A percentile compares a stretch with the other conserved stretches of the same genome.
These are phyloP conservation scores for Poecilia picta DNA, from an alignment of 2,797 vertebrate species.

Conservation along the genomic window DNA sequence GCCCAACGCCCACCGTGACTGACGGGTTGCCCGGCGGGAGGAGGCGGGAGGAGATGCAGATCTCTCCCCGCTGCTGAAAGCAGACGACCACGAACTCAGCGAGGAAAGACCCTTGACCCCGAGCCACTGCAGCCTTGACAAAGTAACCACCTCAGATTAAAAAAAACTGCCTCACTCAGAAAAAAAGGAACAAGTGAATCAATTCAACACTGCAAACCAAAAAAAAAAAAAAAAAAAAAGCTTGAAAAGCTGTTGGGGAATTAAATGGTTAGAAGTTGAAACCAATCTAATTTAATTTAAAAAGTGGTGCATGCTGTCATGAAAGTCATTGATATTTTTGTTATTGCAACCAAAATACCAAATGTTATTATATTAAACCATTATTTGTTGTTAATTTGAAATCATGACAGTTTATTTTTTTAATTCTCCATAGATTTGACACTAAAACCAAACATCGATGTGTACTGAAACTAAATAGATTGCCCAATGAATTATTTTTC, in stretches of 20 bases:
- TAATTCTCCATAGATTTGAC: neutral
- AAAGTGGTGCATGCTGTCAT: slow-evolving; percentile 29
- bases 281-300: slow-evolving; percentile 35
- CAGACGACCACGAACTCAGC: slow-evolving; percentile 59
- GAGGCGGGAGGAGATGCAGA: slow-evolving; percentile 78
- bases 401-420: neutral
- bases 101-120: slow-evolving; percentile 58
- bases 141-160: slow-evolving; percentile 76
- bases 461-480: slow-evolving; percentile 30
- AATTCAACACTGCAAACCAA: slow-evolving; percentile 44
- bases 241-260: slow-evolving; percentile 29
- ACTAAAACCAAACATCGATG: neutral
- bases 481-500: neutral
- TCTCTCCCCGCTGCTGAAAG: slow-evolving; percentile 82
- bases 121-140: slow-evolving; percentile 80
- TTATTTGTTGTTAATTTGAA: slow-evolving; percentile 26
- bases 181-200: slow-evolving; percentile 22
- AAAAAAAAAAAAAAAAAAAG: slow-evolving; percentile 11
- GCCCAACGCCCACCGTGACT: slow-evolving; percentile 88
- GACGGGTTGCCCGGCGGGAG: slow-evolving; percentile 90
- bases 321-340: slow-evolving; percentile 15
- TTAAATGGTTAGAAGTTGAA: slow-evolving; percentile 15
- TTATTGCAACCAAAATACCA: slow-evolving; percentile 55
- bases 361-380: slow-evolving; percentile 32
- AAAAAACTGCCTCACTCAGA: slow-evolving; percentile 38